These are phyloP conservation scores for Cryptoprocta ferox DNA, from an alignment of 2,797 vertebrate species.

Conservation along the genomic window DNA sequence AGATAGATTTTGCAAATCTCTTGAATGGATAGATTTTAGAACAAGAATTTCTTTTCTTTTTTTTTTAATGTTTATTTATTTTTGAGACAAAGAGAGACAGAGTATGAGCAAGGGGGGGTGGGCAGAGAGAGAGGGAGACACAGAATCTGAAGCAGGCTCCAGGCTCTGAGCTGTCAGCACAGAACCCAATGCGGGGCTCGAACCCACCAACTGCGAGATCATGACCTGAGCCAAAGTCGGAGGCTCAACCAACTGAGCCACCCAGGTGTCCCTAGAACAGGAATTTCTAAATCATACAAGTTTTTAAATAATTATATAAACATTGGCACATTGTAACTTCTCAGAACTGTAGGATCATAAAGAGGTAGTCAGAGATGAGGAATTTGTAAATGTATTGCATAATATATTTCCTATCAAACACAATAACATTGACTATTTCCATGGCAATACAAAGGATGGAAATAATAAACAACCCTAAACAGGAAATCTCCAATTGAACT, in stretches of 20 bases:
- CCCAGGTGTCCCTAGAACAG: not conserved
- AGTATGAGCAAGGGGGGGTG: too few relatives aligned
- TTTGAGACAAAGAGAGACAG: too few relatives aligned
- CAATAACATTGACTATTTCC: constrained; percentile 53
- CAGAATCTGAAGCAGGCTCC: too few relatives aligned
- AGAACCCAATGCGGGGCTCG: too few relatives aligned
- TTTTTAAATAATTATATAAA: constrained; percentile 28
- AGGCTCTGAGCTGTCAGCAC: too few relatives aligned
- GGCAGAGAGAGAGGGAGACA: too few relatives aligned
- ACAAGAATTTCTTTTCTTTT: not conserved
- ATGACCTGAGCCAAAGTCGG: too few relatives aligned
- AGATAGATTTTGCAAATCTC: not conserved
- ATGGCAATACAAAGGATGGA: not conserved
- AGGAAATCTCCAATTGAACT: constrained; percentile 49
- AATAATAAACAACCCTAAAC: constrained; percentile 59
- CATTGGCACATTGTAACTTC: constrained; percentile 10
- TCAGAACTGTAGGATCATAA: not conserved
- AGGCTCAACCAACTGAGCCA: too few relatives aligned
- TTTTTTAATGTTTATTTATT: too few relatives aligned
- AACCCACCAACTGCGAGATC: too few relatives aligned
- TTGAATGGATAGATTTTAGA: not conserved
- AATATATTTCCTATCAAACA: constrained; percentile 31
- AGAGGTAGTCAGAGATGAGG: not conserved
- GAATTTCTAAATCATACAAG: not conserved
- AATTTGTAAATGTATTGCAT: not conserved